Evolutionary conservation across 2,888 invertebrate species (phyloP), one percentile per base, ranked within the genome.

Genomic region (Rhagium mordax): DNA sequence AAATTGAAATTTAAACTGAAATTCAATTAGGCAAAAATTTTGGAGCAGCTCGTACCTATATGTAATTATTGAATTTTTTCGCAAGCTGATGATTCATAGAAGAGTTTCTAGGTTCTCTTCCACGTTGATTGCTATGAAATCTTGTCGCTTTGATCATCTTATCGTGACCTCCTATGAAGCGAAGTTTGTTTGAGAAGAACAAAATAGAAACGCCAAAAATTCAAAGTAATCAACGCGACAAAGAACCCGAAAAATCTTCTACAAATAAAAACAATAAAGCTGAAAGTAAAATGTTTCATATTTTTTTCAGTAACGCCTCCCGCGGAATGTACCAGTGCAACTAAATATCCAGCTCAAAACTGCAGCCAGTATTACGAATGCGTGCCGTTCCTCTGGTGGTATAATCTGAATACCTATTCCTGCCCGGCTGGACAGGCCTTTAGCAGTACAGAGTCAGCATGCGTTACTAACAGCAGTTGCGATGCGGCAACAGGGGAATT

Each of bases 341-440:
- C 48, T 18, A 48, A 48, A 60, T 69, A 59, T 21, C 27, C 59
- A 15, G 29, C 68, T 1, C 24, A 16, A 18, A 29, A 29, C 3
- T 69, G 68, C 48, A 57, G 60, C 3, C 57, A 69, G 10, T 69
- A 59, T 16, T 69, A 59, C 13, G 48, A 69, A 20, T 69, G 68
- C 16, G 33, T 53, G n/a, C 27, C 61, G 20, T 60, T 74, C n/a
- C 0, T 71, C 8, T 79, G 79, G 79, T 77, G 75, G 62, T 77
- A 75, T 68, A 72, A 77, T 15, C 65, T 76, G 4, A 71, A 72
- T 5, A 1, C 41, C 3, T 18, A 49, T n/a, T 72, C 59, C 18
- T 79, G 79, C 68, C 48, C 68, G n/a, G n/a, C n/a, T n/a, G n/a
- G 24, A 24, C 24, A 24, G 6, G 24, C 20, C 24, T 59, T 24